A percentile compares a stretch with the other conserved stretches of the same genome.
These are phyloP conservation scores for Lasius platythorax DNA, from an alignment of 2,888 invertebrate species.

Conservation along the genomic window DNA sequence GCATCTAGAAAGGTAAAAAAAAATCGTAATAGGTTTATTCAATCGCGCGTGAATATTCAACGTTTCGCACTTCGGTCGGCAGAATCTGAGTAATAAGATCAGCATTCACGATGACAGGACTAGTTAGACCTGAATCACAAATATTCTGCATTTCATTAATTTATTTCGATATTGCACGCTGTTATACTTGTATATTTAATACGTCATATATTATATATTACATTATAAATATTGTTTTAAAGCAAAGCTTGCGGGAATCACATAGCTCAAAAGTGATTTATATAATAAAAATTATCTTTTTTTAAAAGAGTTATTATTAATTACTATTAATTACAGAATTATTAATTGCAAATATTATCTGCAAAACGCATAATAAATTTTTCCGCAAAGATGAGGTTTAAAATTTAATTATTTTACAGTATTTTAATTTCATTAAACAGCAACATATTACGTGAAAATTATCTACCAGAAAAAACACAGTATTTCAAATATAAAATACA, in stretches of 20 bases:
- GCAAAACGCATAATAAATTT: not conserved
- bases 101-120: not conserved
- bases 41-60: constrained; percentile 31
- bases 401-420: not conserved
- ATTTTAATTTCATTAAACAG: not conserved
- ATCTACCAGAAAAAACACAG: not conserved
- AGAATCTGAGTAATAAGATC: constrained; percentile 29
- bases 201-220: not conserved
- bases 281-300: not conserved
- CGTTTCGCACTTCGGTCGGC: constrained; percentile 17
- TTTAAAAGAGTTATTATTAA: not conserved
- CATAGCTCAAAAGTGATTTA: not conserved
- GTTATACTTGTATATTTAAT: not conserved
- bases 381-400: not conserved
- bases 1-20: not conserved
- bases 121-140: not conserved
- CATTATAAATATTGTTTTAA: not conserved
- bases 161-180: not conserved
- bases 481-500: not conserved
- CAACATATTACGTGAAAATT: not conserved
- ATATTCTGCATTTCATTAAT: not conserved
- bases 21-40: constrained; percentile 30
- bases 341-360: not conserved
- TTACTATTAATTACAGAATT: not conserved
- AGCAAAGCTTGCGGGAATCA: not conserved